These are phyloP conservation scores for Ceratosolen solmsi DNA, from an alignment of 1,140 invertebrate genomes.

Conservation along the genomic window DNA sequence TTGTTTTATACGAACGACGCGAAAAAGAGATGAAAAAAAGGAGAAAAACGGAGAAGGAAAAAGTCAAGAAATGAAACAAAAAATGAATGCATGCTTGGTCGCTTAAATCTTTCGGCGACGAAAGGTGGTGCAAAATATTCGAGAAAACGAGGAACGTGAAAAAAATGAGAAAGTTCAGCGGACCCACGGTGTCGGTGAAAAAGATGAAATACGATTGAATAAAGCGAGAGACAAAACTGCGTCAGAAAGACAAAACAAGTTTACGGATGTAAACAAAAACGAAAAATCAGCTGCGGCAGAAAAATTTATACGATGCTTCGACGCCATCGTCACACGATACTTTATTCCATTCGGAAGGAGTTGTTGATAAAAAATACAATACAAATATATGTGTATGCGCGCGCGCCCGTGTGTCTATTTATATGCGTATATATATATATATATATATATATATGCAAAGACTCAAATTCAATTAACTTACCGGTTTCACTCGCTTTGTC, in stretches of 20 bases:
- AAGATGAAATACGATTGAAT: conserved; percentile 45
- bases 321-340: background rate
- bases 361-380: too few relatives aligned
- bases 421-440: too few relatives aligned
- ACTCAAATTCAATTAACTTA: conserved; percentile 48
- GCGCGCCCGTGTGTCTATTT: too few relatives aligned
- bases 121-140: background rate
- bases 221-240: background rate
- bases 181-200: background rate
- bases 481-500: conserved; percentile 63
- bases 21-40: too few relatives aligned
- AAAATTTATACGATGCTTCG: conserved; percentile 29
- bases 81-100: conserved; percentile 44
- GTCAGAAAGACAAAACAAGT: conserved; percentile 36
- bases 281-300: conserved; percentile 7
- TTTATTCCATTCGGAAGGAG: background rate
- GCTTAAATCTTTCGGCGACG: conserved; percentile 26
- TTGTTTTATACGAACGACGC: background rate
- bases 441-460: background rate
- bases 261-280: conserved; percentile 28
- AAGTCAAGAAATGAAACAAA: too few relatives aligned
- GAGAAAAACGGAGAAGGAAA: too few relatives aligned
- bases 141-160: background rate
- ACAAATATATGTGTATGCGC: background rate
- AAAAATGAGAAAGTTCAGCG: conserved; percentile 33